Evolutionary conservation across 2,888 invertebrate species (phyloP), one percentile per base, ranked within the genome.

Genomic region (Teinopalpus imperialis): DNA sequence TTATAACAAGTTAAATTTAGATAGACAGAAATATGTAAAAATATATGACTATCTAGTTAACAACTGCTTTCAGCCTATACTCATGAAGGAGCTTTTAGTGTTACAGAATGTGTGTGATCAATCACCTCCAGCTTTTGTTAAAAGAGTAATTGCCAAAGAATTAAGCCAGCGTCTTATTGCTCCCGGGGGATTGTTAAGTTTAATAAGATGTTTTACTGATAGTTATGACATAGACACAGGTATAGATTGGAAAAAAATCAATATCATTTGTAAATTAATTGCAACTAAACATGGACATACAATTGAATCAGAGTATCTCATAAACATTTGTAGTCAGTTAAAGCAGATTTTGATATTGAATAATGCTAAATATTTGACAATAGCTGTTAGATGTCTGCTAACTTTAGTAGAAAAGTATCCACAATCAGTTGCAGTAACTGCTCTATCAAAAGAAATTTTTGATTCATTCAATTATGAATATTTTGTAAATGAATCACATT

Each of bases 81-180:
- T 93, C 20, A 91, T 94, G 63, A 92, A 91, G 62, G 93, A 94
- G 69, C 80, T 94, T n/a, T 87, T 95, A 76, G 80, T 93, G 29
- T 79, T 95, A 21, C 91, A 91, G 60, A 90, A 90, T 67, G 70
- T 78, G 7, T 72, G 66, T 43, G 78, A 87, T 21, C 83, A 90
- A n/a, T 37, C 61, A 7, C 78, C 89, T 13, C 93, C 93, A 1
- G 65, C 63, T 6, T 94, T 94, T 92, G 88, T 94, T 27, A 91
- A 90, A 61, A 89, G 81, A 68, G 81, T 89, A 6, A 90, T 93
- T 54, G 86, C 90, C 16, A 89, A 85, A 50, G 90, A 91, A 61
- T 73, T 95, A 57, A 91, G 92, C 21, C 69, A 78, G 37, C 87
- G 91, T 47, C 77, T 95, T 18, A 71, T 90, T 47, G 76, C 88